phyloP scores from a whole-genome alignment of 2,888 invertebrate genomes.

The Cinara cedri region DNA sequence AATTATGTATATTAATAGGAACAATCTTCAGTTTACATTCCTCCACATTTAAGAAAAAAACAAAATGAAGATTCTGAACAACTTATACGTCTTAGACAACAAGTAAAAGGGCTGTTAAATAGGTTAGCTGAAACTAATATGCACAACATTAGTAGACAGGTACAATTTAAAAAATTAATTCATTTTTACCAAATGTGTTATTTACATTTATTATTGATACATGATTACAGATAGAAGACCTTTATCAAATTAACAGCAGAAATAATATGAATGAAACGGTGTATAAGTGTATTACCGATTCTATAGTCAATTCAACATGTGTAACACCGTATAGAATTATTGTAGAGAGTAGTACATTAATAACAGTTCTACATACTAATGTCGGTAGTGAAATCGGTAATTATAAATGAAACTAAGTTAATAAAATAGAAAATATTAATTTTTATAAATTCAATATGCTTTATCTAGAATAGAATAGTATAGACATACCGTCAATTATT shows the following conservation, averaged over 20 bases:
- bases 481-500: too few species aligned
- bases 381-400: conserved; percentile 86
- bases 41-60: conserved; percentile 76
- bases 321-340: conserved; percentile 76
- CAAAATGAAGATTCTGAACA: conserved; percentile 67
- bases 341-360: conserved; percentile 82
- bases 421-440: neutral
- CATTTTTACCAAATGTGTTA: neutral
- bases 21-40: conserved; percentile 69
- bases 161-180: conserved; percentile 58
- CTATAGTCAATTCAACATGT: conserved; percentile 68
- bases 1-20: conserved; percentile 15
- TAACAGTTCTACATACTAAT: conserved; percentile 86
- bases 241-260: conserved; percentile 81
- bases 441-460: neutral
- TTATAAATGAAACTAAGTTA: neutral
- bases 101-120: conserved; percentile 88
- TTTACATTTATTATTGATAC: conserved; percentile 42
- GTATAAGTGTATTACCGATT: conserved; percentile 73
- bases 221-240: conserved; percentile 72
- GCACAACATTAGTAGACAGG: conserved; percentile 75
- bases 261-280: conserved; percentile 81
- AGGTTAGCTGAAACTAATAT: conserved; percentile 86
- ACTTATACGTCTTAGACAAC: conserved; percentile 73
- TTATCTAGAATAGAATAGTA: too few species aligned